Percentiles rank a stretch among this genome's conserved stretches.
These are phyloP conservation scores for Drosophila birchii DNA, from an alignment of 2,888 invertebrate genomes.

Conservation along the genomic window DNA sequence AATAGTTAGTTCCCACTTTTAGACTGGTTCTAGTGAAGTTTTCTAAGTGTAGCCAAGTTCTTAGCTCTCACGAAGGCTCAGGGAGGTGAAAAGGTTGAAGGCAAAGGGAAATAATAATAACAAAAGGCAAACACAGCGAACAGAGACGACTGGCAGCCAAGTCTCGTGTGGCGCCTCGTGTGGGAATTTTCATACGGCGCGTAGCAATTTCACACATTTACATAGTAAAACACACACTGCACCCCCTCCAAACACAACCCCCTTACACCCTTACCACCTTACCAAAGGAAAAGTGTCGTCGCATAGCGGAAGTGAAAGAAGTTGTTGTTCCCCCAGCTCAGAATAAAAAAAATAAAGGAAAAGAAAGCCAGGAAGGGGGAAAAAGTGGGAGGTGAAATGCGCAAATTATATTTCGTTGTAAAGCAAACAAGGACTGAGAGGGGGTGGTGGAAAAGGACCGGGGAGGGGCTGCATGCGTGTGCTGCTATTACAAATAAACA, in stretches of 20 bases:
- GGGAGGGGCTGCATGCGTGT: conserved; percentile 19
- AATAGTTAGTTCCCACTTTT: neutral
- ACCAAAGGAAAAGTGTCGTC: conserved; percentile 65
- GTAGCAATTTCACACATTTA: conserved; percentile 81
- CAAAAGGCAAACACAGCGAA: conserved; percentile 70
- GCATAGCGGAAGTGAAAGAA: conserved; percentile 77
- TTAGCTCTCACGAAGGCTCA: conserved; percentile 5
- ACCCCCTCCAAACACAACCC: conserved; percentile 11
- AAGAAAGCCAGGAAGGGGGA: conserved; percentile 1
- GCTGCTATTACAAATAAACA: conserved; percentile 61
- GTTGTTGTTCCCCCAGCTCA: conserved; percentile 58
- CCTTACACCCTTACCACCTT: neutral
- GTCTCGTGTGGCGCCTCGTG: conserved; percentile 49
- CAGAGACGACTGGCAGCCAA: conserved; percentile 16
- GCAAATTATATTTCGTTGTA: conserved; percentile 78
- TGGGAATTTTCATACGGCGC: conserved; percentile 76
- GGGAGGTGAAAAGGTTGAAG: conserved; percentile 32
- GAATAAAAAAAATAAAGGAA: conserved; percentile 23
- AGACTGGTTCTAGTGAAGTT: neutral
- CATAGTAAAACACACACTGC: conserved; percentile 71
- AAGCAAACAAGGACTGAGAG: conserved; percentile 48
- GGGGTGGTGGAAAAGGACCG: neutral
- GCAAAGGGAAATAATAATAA: conserved; percentile 66
- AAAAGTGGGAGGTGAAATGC: conserved; percentile 49
- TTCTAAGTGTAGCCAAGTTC: conserved; percentile 49